phyloP scores from a whole-genome alignment of 2,888 invertebrate genomes.

The Coecobrya sp. region DNA sequence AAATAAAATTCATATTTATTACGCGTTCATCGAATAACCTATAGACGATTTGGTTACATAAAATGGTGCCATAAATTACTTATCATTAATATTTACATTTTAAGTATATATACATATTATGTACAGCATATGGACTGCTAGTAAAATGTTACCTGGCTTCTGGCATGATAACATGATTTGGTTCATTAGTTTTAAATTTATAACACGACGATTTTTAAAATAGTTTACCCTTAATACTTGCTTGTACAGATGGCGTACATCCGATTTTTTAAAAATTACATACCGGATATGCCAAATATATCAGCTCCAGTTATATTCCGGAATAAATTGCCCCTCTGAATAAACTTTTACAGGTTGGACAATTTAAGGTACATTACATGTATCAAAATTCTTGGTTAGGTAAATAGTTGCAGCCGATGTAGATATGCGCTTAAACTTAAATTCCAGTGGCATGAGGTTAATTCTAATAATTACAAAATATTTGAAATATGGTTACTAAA shows the following conservation, averaged over 20 bases:
- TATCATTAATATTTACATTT: not conserved
- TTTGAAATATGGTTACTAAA: not conserved
- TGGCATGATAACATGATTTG: not conserved
- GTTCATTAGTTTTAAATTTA: not conserved
- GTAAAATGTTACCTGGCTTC: not conserved
- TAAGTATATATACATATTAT: not conserved
- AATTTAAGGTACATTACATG: too few species aligned
- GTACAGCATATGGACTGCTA: not conserved
- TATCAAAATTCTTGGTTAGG: too few species aligned
- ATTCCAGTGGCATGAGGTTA: too few species aligned
- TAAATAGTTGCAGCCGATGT: too few species aligned
- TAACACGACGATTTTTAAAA: not conserved
- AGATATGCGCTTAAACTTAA: too few species aligned
- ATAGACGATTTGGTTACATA: conserved; percentile 20
- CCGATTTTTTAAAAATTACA: too few species aligned
- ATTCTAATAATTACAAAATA: not conserved
- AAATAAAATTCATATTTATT: conserved; percentile 46
- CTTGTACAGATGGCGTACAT: too few species aligned
- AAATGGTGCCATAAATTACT: not conserved
- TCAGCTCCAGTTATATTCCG: too few species aligned
- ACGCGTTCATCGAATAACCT: conserved; percentile 18
- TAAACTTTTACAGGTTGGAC: too few species aligned
- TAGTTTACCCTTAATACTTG: not conserved
- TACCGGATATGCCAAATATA: too few species aligned
- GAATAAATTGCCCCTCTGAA: too few species aligned